Conservation (phyloP, 30 jellyfish, hydroid and myxozoan genomes). For the Pelagia noctiluca region DNA sequence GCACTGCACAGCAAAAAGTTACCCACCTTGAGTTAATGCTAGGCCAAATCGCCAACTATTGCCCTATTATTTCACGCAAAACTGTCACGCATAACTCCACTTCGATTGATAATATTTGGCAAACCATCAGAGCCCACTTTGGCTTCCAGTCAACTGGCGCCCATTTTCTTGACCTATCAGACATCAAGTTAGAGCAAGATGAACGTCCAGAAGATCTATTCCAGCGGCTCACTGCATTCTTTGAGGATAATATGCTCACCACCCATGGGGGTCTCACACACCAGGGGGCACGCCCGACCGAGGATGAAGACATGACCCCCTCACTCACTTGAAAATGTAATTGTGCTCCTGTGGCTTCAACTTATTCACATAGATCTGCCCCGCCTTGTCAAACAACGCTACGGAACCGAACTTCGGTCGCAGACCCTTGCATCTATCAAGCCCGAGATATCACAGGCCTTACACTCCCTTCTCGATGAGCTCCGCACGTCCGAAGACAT, state of each 20-base stretch:
- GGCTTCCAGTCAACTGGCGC: no score
- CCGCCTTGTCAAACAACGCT: slow-evolving; percentile 41
- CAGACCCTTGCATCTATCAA: slow-evolving; percentile 53
- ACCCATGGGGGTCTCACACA: slow-evolving; percentile 39
- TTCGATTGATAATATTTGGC: no score
- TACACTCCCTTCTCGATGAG: slow-evolving; percentile 45
- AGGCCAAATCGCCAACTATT: no score
- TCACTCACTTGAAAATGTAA: slow-evolving; percentile 46
- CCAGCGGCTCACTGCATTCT: slow-evolving; percentile 54
- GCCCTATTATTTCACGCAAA: no score
- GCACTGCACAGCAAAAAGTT: no score
- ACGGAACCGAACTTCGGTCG: slow-evolving; percentile 50
- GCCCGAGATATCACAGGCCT: slow-evolving; percentile 74
- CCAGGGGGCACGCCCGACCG: slow-evolving; percentile 39
- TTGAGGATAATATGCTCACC: slow-evolving; percentile 37
- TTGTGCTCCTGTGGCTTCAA: slow-evolving; percentile 55
- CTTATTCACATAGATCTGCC: slow-evolving; percentile 29
- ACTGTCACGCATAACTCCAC: no score
- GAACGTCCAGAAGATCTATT: slow-evolving; percentile 61
- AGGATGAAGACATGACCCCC: slow-evolving; percentile 57
- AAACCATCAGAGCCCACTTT: no score
- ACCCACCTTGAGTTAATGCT: no score
- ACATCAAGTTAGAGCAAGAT: no score
- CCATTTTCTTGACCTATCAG: no score
- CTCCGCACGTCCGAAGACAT: slow-evolving; percentile 31